Evolutionary conservation across 2,113 vertebrate species (phyloP), one percentile per base, ranked within the genome.

Genomic region (Colaptes auratus): DNA sequence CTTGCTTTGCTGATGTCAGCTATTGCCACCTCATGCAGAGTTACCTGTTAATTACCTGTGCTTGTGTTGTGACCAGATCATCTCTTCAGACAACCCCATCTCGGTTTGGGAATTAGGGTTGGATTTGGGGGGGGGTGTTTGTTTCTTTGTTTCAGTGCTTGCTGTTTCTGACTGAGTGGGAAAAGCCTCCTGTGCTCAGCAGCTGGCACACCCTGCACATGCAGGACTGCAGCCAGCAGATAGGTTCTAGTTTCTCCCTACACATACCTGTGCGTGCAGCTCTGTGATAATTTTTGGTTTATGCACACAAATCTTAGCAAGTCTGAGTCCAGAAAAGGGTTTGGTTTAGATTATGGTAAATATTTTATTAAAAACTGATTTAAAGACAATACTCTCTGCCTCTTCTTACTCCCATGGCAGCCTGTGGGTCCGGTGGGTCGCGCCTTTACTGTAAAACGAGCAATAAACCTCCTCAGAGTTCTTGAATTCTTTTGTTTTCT

Each of bases 311-410:
- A 84, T 78, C 70, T 82, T 93, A 94, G 90, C 83, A 82, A 84
- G 74, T 89, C 84, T 93, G 96, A 90, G 86, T 86, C 92, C 84
- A 82, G 82, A 90, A 91, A 93, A 91, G 74, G 69, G 76, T 90
- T 96, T 95, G 92, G 2, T 94, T 93, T 96, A 96, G 96, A 95
- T 84, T 70, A 80, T 96, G 92, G 95, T 92, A 82, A 96, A 94
- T 96, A 95, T 97, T 97, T 97, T 96, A 97, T 97, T 97, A 96
- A 97, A 97, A 97, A 93, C 63, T 63, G 90, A 90, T 95, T 96
- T 97, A 91, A 94, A 95, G 96, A 94, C 42, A 53, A 79, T 56
- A 13, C 24, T 8, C 63, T 52, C 67, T 91, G 81, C 18, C 55
- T 89, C 58, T 53, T 39, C 63, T 95, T 82, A 21, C 81, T 94